These are phyloP conservation scores for Tanytarsus gracilentus DNA, from an alignment of 2,888 invertebrate genomes.

Conservation along the genomic window DNA sequence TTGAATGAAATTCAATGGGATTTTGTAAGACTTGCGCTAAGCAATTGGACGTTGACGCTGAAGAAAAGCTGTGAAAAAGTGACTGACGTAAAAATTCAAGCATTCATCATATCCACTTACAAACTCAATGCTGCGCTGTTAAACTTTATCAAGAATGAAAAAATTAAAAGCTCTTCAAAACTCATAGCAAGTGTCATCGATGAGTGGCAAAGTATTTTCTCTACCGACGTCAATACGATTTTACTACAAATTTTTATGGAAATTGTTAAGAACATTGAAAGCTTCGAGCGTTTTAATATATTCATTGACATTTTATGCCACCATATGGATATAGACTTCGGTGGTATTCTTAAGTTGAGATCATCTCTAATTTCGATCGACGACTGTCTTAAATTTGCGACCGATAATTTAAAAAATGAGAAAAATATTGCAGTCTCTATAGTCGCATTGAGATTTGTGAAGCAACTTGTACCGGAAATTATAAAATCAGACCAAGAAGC, in stretches of 20 bases:
- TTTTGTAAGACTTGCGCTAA: conserved; percentile 58
- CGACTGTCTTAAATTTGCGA: no score
- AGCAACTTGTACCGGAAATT: no score
- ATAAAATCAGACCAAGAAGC: no score
- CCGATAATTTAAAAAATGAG: no score
- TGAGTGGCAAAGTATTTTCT: conserved; percentile 74
- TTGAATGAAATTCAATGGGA: conserved; percentile 56
- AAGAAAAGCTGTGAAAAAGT: conserved; percentile 43
- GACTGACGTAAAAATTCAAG: conserved; percentile 48
- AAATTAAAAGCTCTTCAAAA: conserved; percentile 39
- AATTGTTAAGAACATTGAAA: conserved; percentile 30
- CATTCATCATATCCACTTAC: conserved; percentile 47
- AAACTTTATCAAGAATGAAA: conserved; percentile 42
- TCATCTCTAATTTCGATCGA: no score
- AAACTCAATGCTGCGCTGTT: conserved; percentile 46
- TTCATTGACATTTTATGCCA: no score
- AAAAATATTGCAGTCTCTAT: no score
- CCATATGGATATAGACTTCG: no score
- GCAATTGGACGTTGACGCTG: conserved; percentile 54
- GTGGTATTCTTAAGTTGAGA: no score
- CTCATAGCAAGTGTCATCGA: conserved; percentile 39
- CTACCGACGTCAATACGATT: conserved; percentile 48
- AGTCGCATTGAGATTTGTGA: no score
- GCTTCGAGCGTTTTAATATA: no score
- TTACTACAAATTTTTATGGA: conserved; percentile 35